Conservation (phyloP, 2,888 invertebrate genomes). For the Trachelus stipa region DNA sequence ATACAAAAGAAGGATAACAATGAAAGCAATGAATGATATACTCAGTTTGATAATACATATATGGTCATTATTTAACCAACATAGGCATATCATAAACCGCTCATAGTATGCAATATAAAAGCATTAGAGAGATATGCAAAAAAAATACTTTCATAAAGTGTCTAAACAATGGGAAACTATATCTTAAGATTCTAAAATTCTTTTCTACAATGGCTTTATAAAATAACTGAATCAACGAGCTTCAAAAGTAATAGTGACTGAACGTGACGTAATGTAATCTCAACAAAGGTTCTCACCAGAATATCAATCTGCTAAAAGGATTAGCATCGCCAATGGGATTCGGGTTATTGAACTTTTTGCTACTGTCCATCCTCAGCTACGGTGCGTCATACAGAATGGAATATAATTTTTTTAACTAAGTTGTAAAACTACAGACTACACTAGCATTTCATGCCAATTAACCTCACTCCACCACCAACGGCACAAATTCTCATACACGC, state of each 20-base stretch:
- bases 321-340: conserved; percentile 74
- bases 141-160: neutral
- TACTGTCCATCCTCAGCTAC: conserved; percentile 70
- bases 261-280: neutral
- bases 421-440: neutral
- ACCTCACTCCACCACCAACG: neutral
- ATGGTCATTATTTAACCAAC: neutral
- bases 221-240: neutral
- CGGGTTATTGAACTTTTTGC: conserved; percentile 72
- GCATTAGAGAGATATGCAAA: neutral
- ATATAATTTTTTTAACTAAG: neutral
- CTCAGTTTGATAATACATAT: neutral
- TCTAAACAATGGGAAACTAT: conserved; percentile 10
- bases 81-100: neutral
- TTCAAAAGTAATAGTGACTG: neutral
- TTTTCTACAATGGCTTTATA: neutral
- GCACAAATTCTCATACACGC: neutral
- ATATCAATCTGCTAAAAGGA: conserved; percentile 71
- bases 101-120: neutral
- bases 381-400: neutral
- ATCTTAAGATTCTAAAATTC: neutral
- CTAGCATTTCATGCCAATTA: neutral
- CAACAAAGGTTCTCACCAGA: conserved; percentile 71
- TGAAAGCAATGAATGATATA: neutral
- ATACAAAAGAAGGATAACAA: neutral